Evolutionary conservation across 1,140 invertebrate genomes (phyloP).

Genomic region (Drosophila novamexicana): DNA sequence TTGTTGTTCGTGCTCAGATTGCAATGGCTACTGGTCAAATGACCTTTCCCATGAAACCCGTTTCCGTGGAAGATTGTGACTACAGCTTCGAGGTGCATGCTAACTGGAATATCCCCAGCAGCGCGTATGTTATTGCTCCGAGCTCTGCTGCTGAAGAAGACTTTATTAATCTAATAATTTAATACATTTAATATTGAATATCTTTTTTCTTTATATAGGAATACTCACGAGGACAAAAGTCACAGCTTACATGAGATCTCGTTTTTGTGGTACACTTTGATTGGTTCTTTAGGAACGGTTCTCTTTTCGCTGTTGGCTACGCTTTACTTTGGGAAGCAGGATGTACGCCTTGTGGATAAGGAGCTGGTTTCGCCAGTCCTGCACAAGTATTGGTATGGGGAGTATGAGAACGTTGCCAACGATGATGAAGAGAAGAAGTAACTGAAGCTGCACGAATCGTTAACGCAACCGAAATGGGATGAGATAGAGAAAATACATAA

Average conservation of each 20-base stretch:
- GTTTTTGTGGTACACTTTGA: constrained; percentile 85
- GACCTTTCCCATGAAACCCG: constrained; percentile 54
- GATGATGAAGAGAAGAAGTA: constrained; percentile 24
- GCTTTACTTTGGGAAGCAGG: constrained; percentile 63
- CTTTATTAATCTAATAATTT: neutral
- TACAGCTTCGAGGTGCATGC: constrained; percentile 47
- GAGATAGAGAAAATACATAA: neutral
- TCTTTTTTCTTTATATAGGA: constrained; percentile 10
- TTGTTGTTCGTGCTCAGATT: constrained; percentile 61
- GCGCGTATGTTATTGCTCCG: constrained; percentile 56
- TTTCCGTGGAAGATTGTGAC: constrained; percentile 60
- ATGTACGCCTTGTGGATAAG: constrained; percentile 55
- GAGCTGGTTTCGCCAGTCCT: constrained; percentile 54
- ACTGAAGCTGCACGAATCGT: constrained; percentile 17
- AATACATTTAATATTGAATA: neutral
- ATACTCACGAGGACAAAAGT: constrained; percentile 2
- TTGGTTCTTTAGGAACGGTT: constrained; percentile 57
- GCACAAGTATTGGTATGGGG: constrained; percentile 59
- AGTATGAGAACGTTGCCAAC: constrained; percentile 48
- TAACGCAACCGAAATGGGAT: constrained; percentile 23
- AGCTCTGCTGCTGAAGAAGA: neutral
- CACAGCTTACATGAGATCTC: constrained; percentile 61
- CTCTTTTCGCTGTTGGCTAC: constrained; percentile 56
- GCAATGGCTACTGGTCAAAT: constrained; percentile 57
- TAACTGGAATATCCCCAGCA: constrained; percentile 51